Base-by-base conservation (phyloP, 2,888 invertebrate species). In the Acleris cristana region DNA sequence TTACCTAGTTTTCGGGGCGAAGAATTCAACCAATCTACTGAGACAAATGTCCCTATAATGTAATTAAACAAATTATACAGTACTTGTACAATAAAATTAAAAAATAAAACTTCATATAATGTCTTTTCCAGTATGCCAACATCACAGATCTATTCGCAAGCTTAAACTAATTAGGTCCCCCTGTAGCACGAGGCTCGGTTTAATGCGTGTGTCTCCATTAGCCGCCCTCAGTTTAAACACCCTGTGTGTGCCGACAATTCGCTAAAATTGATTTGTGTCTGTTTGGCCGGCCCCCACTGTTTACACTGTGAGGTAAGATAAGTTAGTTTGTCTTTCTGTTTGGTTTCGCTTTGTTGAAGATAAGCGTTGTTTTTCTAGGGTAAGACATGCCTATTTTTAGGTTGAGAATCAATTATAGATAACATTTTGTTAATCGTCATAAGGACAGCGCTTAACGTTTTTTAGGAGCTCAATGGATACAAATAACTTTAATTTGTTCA, bases 191-290 rank as follows among this genome's bases (percentile, higher is more conserved):
- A 80, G 90, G 87, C 87, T 75, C 84, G 82, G 84, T 91, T 91
- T 90, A 92, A 92, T 90, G 88, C 90, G 86, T 87, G 89, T 89
- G 92, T 91, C 92, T 92, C 92, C 91, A 92, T 92, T 92, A 92
- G 89, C 74, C 75, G 82, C 90, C 90, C 90, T 84, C 79, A 87
- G 84, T 90, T 88, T 88, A 87, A 87, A 89, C 90, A 88, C 82
- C 77, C 81, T 78, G 82, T 83, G 81, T 85, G 84, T 85, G 77
- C 76, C 83, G 84, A 87, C 86, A 88, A 89, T 87, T 89, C 87
- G 90, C 89, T 81, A 88, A 92, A 92, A 90, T 92, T 90, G 90
- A 92, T 91, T 91, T 87, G 89, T 89, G 86, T 80, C 77, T 81
- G 79, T 82, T 81, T 81, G 81, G 77, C 76, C 82, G 61, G 67